Evolutionary conservation across 2,113 vertebrate species (phyloP).

Genomic region (Corythaeola cristata): DNA sequence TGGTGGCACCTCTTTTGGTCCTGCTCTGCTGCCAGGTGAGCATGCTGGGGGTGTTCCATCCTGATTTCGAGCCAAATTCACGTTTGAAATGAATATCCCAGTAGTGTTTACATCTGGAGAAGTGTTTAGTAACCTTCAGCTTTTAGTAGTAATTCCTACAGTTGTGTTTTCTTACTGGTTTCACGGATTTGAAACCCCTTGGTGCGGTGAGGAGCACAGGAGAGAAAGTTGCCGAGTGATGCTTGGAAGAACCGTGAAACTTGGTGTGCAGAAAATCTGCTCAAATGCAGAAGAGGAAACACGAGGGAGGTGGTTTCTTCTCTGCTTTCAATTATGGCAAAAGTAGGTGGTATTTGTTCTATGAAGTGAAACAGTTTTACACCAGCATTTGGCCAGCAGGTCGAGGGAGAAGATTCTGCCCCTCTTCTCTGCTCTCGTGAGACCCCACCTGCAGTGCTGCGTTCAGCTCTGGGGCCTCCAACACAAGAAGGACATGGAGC

Average conservation of each 20-base stretch:
- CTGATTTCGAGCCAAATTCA: background rate
- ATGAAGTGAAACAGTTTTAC: background rate
- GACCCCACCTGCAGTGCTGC: no score
- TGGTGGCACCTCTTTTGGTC: rapidly evolving
- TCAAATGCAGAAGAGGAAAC: background rate
- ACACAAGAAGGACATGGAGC: no score
- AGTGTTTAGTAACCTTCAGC: background rate
- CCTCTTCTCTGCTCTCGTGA: no score
- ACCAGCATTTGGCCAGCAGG: no score
- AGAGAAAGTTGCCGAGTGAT: background rate
- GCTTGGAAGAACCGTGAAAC: background rate
- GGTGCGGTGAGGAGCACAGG: background rate
- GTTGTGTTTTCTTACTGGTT: background rate
- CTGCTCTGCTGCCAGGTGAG: background rate
- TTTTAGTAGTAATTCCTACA: background rate
- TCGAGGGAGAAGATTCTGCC: no score
- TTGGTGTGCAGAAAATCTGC: background rate
- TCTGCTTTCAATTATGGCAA: background rate
- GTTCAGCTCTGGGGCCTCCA: no score
- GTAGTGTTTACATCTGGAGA: background rate
- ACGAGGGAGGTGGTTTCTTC: background rate
- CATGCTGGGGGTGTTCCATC: background rate
- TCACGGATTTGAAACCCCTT: background rate
- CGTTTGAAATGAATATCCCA: rapidly evolving
- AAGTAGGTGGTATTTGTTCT: background rate